phyloP scores from a whole-genome alignment of 2,113 vertebrate species.

The Gavialis gangeticus region DNA sequence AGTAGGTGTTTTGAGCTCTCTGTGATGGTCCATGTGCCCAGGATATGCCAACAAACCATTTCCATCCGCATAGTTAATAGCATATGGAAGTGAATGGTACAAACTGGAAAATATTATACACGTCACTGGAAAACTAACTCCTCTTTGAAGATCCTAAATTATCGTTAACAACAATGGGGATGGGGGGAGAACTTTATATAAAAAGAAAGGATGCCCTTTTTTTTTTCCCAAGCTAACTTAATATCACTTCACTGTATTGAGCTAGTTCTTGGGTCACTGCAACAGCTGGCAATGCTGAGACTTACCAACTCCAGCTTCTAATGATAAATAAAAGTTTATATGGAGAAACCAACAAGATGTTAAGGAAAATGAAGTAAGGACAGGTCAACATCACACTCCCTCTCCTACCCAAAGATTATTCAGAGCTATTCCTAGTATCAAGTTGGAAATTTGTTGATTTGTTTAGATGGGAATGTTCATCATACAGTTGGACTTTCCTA shows the following conservation, averaged over 20 bases:
- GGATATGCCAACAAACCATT: neutral
- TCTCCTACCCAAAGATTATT: neutral
- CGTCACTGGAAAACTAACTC: fast-evolving
- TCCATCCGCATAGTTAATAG: neutral
- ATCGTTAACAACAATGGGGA: neutral
- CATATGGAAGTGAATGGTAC: fast-evolving
- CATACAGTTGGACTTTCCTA: neutral
- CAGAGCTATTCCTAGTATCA: neutral
- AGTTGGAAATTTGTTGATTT: neutral
- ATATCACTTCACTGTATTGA: neutral
- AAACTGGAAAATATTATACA: neutral
- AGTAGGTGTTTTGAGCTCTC: neutral
- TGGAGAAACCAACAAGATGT: neutral
- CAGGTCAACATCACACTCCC: too few relatives aligned
- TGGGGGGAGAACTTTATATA: neutral
- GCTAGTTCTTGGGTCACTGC: fast-evolving
- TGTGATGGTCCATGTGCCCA: fast-evolving
- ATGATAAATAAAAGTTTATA: neutral
- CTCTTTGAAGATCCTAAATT: neutral
- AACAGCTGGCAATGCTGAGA: neutral
- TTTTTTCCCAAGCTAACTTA: neutral
- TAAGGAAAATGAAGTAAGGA: neutral
- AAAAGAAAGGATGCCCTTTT: neutral
- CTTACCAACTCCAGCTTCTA: neutral
- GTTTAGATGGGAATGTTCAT: neutral